phyloP scores from a whole-genome alignment of 2,113 vertebrate species.

The Leptobrachium ailaonicum region DNA sequence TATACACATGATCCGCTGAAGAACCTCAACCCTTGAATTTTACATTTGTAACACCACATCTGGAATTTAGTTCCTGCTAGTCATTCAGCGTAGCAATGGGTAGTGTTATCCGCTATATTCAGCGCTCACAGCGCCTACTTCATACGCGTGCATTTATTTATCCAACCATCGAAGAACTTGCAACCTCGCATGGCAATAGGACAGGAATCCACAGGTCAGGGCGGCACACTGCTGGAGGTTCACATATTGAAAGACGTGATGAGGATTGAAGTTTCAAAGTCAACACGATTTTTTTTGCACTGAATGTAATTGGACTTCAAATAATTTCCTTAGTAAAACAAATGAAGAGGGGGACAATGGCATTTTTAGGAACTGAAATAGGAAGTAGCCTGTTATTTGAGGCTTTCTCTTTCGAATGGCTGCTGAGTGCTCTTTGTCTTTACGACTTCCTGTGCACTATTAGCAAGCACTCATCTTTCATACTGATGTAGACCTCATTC shows the following conservation, averaged over 20 bases:
- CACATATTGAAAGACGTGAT: conserved; percentile 38
- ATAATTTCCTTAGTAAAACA: conserved; percentile 41
- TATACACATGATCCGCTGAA: too few relatives aligned
- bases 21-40: too few relatives aligned
- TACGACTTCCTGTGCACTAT: conserved; percentile 11
- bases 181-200: conserved; percentile 1
- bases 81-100: neutral
- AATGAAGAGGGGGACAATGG: conserved; percentile 35
- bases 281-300: conserved; percentile 36
- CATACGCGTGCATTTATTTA: conserved; percentile 10
- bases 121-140: neutral
- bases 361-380: conserved; percentile 27
- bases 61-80: neutral
- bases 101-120: neutral
- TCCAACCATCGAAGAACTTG: neutral
- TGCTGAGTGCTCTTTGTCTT: conserved; percentile 27
- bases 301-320: conserved; percentile 27
- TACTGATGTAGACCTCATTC: neutral
- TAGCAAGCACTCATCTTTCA: neutral
- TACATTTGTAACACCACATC: neutral
- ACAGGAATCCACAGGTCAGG: neutral
- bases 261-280: conserved; percentile 31
- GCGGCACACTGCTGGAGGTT: conserved; percentile 2
- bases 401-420: neutral
- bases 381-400: conserved; percentile 37